Evolutionary conservation across 2,113 vertebrate species (phyloP), one percentile per base, ranked within the genome.

Genomic region (Hiodon alosoides): DNA sequence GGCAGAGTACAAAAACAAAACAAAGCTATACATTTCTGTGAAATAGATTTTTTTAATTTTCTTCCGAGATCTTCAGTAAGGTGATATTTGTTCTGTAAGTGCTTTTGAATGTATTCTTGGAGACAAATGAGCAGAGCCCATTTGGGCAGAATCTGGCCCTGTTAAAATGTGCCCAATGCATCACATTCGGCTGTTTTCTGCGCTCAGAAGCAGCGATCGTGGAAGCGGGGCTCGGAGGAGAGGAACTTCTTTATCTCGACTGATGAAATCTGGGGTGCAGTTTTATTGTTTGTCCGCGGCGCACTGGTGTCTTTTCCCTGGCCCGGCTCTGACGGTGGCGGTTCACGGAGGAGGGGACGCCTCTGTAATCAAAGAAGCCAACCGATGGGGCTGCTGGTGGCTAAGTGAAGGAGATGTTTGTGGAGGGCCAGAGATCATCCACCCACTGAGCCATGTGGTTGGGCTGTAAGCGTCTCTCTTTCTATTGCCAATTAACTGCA

Each of bases 231-330:
- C 6, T 57, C 55, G 11, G 55, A 57, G 11, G 6, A 11, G 55
- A 8, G 1, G 11, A 6, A 6, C 11, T 57, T 6, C 55, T 31
- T 31, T 31, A 31, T 31, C 31, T 31, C 31, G 31, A 31, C 31
- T 31, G 31, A 31, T 31, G 0, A 31, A 57, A 11, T 11, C 11
- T 6, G 55, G 11, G 2, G 6, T 57, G 11, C 55, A 57, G 6
- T 11, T 71, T 71, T 16, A 50, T 11, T 17, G 17, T 58, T 58
- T 4, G 10, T 4, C 17, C 8, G 55, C n/a, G 3, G 46, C 59
- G 54, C 53, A 87, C 85, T 85, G 83, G 80, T 86, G 80, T 73
- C 53, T 78, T 53, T 69, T 71, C 76, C 79, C 68, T 73, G 69
- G 66, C 79, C 68, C 71, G 69, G 66, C 66, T 60, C 60, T 59